Conservation (phyloP, 2,797 vertebrate species). For the Sebastiscus albofasciatus region DNA sequence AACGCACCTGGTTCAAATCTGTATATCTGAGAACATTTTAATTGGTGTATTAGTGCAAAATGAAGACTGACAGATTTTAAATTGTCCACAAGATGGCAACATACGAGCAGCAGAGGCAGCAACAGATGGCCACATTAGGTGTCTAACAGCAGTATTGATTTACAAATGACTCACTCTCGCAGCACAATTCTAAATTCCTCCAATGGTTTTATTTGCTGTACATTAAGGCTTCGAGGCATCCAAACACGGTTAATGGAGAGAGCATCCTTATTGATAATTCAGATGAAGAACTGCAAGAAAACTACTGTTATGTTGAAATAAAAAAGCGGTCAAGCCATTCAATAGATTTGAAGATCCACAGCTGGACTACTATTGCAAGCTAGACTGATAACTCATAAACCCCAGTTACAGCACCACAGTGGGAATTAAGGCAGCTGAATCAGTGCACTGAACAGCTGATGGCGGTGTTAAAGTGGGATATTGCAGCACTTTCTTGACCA, state of each 20-base stretch:
- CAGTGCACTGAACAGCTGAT: slow-evolving; percentile 5
- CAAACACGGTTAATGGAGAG: neutral
- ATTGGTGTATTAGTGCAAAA: neutral
- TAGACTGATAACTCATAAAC: slow-evolving; percentile 16
- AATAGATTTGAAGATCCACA: neutral
- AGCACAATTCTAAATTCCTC: neutral
- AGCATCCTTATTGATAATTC: neutral
- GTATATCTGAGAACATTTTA: neutral
- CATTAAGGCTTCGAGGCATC: neutral
- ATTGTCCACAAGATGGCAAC: slow-evolving; percentile 76
- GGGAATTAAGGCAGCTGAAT: slow-evolving; percentile 3
- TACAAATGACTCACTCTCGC: slow-evolving; percentile 36
- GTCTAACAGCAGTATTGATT: slow-evolving; percentile 23
- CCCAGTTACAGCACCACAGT: neutral
- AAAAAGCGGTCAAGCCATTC: neutral
- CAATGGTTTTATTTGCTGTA: neutral
- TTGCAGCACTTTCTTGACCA: neutral
- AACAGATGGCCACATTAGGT: slow-evolving; percentile 59
- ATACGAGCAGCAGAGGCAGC: slow-evolving; percentile 48
- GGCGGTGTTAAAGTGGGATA: slow-evolving; percentile 15
- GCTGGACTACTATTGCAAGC: neutral
- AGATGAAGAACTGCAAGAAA: neutral
- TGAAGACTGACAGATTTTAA: slow-evolving; percentile 39
- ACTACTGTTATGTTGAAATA: neutral
- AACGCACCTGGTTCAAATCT: neutral